Base-by-base conservation (phyloP, 2,113 vertebrate genomes). In the Mustela lutreola region DNA sequence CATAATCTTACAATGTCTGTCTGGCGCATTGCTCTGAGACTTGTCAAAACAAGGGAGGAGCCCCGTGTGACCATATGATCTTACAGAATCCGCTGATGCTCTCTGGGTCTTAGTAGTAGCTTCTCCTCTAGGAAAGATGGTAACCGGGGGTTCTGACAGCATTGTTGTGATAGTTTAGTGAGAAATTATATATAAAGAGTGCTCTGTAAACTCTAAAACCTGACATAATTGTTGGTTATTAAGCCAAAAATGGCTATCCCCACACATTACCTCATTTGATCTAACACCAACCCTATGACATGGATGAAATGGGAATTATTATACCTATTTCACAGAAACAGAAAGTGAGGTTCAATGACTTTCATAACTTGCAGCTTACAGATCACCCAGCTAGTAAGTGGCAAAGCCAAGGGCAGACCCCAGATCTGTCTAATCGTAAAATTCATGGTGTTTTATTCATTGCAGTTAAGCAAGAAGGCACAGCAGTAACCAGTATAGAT, bases 321-420 rank as follows among this genome's bases (percentile, higher is more conserved):
- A 24, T 45, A 39, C 26, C 73, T 53, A 26, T 88, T 81, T 97
- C 84, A 78, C 36, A 88, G 80, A 97, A 91, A 33, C 24, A 75
- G 56, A 92, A 88, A 96, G 33, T 7, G 28, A 92, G 80, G 36
- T 24, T 97, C 50, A 71, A 2, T 50, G 39, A 84, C 70, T 67
- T 76, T 2, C 3, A 0, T 89, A 67, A 67, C 36, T n/a, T 33
- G 10, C 19, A 79, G 42, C 24, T 79, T 91, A 21, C 36, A 87
- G n/a, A 39, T 63, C 89, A 31, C 71, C 63, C 56, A 65, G 36
- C 16, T 80, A 70, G 0, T 33, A 67, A 67, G 62, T 67, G 39
- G 33, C 65, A 97, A 63, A 95, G 48, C 75, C 67, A 45, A 56
- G 16, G 4, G 19, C 56, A 85, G 48, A 85, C 14, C 14, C 83